A percentile compares a stretch with the other conserved stretches of the same genome.
These are phyloP conservation scores for Lycaon pictus DNA, from an alignment of 2,113 vertebrate genomes.

Conservation along the genomic window DNA sequence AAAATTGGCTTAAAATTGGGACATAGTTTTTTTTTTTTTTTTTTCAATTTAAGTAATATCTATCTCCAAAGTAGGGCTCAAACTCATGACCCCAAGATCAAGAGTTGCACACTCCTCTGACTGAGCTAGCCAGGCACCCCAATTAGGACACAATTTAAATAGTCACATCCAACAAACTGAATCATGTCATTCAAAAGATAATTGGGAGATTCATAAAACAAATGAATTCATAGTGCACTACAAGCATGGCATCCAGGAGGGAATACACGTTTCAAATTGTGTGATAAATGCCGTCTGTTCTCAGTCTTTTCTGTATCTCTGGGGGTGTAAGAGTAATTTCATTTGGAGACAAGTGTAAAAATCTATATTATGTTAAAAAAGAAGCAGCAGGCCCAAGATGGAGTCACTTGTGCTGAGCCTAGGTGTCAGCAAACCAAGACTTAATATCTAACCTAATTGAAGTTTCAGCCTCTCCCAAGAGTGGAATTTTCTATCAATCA, in stretches of 20 bases:
- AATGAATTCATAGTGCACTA: background rate
- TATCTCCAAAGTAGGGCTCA: background rate
- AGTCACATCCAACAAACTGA: conserved; percentile 17
- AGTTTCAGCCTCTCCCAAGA: background rate
- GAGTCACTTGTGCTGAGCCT: background rate
- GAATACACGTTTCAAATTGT: background rate
- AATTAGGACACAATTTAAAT: background rate
- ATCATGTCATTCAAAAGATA: background rate
- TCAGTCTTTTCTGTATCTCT: background rate
- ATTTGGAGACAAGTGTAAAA: conserved; percentile 4
- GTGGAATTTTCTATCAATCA: background rate
- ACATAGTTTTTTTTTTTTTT: background rate
- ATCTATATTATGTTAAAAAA: background rate
- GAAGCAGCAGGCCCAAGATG: background rate
- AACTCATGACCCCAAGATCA: background rate
- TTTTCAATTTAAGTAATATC: background rate
- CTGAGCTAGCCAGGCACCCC: background rate
- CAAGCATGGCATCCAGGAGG: background rate
- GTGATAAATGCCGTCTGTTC: background rate
- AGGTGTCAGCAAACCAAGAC: background rate
- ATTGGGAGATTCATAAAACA: background rate
- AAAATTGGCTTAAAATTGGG: background rate
- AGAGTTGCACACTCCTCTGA: background rate
- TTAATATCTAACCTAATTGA: background rate
- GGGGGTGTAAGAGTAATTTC: background rate